A percentile compares a stretch with the other conserved stretches of the same genome.
phyloP scores from a whole-genome alignment of 92 coral and sea anemone species.

The Virgularia gustaviana region DNA sequence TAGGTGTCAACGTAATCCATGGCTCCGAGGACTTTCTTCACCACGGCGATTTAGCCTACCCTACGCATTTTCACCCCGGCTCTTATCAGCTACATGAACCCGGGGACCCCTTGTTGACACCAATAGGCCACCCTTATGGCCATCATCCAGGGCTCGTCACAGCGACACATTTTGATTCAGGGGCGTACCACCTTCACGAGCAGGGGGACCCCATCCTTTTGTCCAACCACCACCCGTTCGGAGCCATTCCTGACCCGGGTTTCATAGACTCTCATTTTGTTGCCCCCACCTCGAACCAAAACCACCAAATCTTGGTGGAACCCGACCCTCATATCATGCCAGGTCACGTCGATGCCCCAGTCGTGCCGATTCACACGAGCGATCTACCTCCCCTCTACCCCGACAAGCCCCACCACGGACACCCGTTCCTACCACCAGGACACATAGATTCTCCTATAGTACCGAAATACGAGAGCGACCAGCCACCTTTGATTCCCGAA shows the following conservation, averaged over 20 bases:
- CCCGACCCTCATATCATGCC: slow-evolving; percentile 27
- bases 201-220: slow-evolving; percentile 17
- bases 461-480: slow-evolving; percentile 24
- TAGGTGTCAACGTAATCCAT: slow-evolving; percentile 2
- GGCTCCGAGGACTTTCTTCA: slow-evolving; percentile 26
- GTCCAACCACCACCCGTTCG: slow-evolving; percentile 25
- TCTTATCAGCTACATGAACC: slow-evolving; percentile 34
- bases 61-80: slow-evolving; percentile 22
- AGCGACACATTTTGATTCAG: slow-evolving; percentile 35
- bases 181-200: slow-evolving; percentile 36
- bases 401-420: slow-evolving; percentile 31
- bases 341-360: slow-evolving; percentile 22
- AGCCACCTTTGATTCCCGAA: slow-evolving; percentile 27
- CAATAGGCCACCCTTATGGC: neutral
- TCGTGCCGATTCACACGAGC: slow-evolving; percentile 26
- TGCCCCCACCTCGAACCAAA: slow-evolving; percentile 30
- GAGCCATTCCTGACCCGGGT: slow-evolving; percentile 24
- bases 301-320: slow-evolving; percentile 21
- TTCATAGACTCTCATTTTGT: slow-evolving; percentile 25
- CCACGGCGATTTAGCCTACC: slow-evolving; percentile 37
- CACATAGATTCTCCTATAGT: slow-evolving; percentile 24
- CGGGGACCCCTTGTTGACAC: neutral
- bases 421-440: slow-evolving; percentile 35
- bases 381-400: slow-evolving; percentile 30
- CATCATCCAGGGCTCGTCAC: neutral